Percentiles rank a stretch among this genome's conserved stretches.
These are phyloP conservation scores for Drosophila jambulina DNA, from an alignment of 1,140 invertebrate genomes.

Conservation along the genomic window DNA sequence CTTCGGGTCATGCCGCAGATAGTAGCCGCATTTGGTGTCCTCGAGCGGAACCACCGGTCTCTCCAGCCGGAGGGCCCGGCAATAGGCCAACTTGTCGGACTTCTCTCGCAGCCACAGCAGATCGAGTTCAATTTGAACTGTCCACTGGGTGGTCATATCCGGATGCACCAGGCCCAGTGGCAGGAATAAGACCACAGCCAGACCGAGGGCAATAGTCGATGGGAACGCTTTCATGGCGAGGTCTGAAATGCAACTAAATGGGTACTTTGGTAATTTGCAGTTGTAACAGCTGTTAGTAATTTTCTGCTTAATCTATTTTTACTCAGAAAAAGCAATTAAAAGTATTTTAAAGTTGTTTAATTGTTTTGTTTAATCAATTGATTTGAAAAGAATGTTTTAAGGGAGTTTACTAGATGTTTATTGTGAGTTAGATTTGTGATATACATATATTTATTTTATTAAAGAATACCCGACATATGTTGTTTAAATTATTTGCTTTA, in stretches of 20 bases:
- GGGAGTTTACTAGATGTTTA: not conserved
- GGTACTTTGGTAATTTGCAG: not conserved
- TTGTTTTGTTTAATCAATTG: not conserved
- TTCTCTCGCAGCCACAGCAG: slow-evolving; percentile 31
- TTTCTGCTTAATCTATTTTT: not conserved
- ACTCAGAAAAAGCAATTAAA: not conserved
- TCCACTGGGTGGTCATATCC: slow-evolving; percentile 15
- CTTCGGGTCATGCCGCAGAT: slow-evolving; percentile 37
- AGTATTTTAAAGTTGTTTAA: not conserved
- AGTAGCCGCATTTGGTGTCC: slow-evolving; percentile 21
- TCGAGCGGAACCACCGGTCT: slow-evolving; percentile 4
- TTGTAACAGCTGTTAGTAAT: slow-evolving; percentile 22
- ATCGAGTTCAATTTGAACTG: slow-evolving; percentile 26
- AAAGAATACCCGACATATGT: too few relatives aligned
- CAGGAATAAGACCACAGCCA: slow-evolving; percentile 11
- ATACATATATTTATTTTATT: too few relatives aligned
- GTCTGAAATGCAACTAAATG: slow-evolving; percentile 4
- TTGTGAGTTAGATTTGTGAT: not conserved
- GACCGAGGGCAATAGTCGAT: not conserved
- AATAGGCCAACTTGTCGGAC: slow-evolving; percentile 55
- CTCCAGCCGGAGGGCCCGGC: slow-evolving; percentile 35
- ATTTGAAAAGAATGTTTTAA: not conserved
- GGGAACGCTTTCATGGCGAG: slow-evolving; percentile 11
- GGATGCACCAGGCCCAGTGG: slow-evolving; percentile 9
- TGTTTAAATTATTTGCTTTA: too few relatives aligned